Evolutionary conservation across 92 coral and sea anemone species (phyloP).

Genomic region (Meandrina meandrites): DNA sequence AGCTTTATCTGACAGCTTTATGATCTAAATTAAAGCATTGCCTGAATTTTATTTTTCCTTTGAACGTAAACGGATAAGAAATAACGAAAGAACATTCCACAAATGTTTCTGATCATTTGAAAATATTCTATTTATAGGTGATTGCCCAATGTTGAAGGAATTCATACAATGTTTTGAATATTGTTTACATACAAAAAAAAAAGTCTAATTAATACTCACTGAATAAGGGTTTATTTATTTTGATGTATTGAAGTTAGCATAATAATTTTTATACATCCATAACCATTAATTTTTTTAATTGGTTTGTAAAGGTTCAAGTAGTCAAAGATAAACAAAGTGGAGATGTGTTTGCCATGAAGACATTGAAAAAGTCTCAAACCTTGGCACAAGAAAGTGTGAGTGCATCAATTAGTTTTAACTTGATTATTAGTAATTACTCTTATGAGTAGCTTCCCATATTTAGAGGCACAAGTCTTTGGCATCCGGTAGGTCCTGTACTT

Average conservation of each 20-base stretch:
- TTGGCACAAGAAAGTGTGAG: constrained; percentile 99
- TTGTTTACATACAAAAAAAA: too few relatives aligned
- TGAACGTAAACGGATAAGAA: neutral
- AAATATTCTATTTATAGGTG: constrained; percentile 21
- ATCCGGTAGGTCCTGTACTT: too few relatives aligned
- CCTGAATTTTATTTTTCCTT: neutral
- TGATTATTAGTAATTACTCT: too few relatives aligned
- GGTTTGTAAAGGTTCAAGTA: constrained; percentile 81
- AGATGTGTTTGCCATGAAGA: constrained; percentile 96
- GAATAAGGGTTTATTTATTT: too few relatives aligned
- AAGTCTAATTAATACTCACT: too few relatives aligned
- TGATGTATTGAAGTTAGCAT: too few relatives aligned
- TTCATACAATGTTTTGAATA: neutral
- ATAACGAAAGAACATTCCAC: constrained; percentile 36
- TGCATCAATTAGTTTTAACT: too few relatives aligned
- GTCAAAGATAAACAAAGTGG: constrained; percentile 89
- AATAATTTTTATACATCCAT: too few relatives aligned
- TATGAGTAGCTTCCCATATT: too few relatives aligned
- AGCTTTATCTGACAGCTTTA: neutral
- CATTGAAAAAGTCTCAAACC: constrained; percentile 89
- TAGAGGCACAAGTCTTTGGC: too few relatives aligned
- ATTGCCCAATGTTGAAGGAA: neutral
- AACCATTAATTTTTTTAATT: too few relatives aligned
- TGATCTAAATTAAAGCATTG: neutral
- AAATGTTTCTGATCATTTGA: constrained; percentile 17